Conservation (phyloP, 2,888 invertebrate species). For the Cephus runcator region DNA sequence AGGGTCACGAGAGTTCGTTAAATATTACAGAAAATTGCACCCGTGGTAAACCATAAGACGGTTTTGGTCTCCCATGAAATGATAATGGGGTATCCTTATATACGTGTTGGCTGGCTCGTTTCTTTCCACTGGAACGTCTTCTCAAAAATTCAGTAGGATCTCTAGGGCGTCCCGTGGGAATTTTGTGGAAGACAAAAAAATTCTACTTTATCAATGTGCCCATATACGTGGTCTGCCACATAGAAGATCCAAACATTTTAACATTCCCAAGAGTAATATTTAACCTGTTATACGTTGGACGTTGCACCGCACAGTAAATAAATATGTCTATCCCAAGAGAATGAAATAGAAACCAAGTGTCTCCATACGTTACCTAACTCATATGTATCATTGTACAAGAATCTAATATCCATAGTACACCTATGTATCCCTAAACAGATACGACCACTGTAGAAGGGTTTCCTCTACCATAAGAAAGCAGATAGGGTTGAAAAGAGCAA, state of each 20-base stretch:
- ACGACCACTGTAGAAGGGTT: neutral
- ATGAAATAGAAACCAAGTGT: neutral
- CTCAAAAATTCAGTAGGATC: neutral
- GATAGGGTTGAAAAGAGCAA: neutral
- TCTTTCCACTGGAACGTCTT: neutral
- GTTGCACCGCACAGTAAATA: neutral
- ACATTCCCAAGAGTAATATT: neutral
- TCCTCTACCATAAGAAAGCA: neutral
- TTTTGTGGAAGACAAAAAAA: neutral
- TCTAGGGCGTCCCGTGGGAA: neutral
- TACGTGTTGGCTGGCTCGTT: neutral
- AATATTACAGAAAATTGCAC: neutral
- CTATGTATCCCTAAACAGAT: neutral
- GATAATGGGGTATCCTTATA: neutral
- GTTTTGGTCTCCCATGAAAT: neutral
- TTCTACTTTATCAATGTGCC: neutral
- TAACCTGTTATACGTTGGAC: neutral
- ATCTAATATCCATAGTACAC: neutral
- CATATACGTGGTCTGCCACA: neutral
- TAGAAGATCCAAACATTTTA: neutral
- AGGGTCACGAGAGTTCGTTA: neutral
- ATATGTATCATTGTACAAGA: neutral
- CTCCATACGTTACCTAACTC: neutral
- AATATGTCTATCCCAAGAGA: neutral
- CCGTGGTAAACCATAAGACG: neutral